Conservation (phyloP, 2,888 invertebrate species). For the Diplolepis rosae region DNA sequence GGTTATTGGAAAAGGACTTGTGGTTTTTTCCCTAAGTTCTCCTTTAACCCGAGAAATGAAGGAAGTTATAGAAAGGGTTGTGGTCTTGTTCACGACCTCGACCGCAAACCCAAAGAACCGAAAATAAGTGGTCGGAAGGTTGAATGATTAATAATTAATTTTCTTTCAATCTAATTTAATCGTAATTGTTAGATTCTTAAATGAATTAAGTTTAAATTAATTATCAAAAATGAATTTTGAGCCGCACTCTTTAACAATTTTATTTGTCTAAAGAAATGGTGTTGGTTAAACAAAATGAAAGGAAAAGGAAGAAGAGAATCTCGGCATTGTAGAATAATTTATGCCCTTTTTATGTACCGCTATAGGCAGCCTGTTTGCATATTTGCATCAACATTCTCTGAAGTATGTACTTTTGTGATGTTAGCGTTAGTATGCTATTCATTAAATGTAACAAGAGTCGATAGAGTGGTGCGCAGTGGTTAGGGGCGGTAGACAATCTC, state of each 20-base stretch:
- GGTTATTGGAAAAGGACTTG: conserved; percentile 51
- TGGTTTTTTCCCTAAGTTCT: conserved; percentile 52
- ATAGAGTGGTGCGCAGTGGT: conserved; percentile 61
- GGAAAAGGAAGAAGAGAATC: not conserved
- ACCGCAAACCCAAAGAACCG: conserved; percentile 9
- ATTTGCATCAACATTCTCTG: conserved; percentile 23
- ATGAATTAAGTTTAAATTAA: no score
- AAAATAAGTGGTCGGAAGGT: not conserved
- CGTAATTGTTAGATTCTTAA: no score
- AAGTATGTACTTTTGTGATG: conserved; percentile 42
- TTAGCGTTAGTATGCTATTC: conserved; percentile 58
- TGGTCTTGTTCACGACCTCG: conserved; percentile 37
- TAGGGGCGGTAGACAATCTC: conserved; percentile 71
- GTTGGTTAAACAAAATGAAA: not conserved
- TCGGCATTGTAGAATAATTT: conserved; percentile 1
- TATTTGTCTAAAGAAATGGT: not conserved
- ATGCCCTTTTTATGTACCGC: not conserved
- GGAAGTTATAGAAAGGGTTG: conserved; percentile 47
- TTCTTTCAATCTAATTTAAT: no score
- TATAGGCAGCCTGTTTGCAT: conserved; percentile 1
- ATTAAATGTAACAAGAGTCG: conserved; percentile 68
- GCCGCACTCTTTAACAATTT: no score
- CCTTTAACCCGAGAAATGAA: conserved; percentile 41
- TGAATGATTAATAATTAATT: not conserved
- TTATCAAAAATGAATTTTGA: not conserved